These are phyloP conservation scores for Ctenomys sociabilis DNA, from an alignment of 2,113 vertebrate species.

Conservation along the genomic window DNA sequence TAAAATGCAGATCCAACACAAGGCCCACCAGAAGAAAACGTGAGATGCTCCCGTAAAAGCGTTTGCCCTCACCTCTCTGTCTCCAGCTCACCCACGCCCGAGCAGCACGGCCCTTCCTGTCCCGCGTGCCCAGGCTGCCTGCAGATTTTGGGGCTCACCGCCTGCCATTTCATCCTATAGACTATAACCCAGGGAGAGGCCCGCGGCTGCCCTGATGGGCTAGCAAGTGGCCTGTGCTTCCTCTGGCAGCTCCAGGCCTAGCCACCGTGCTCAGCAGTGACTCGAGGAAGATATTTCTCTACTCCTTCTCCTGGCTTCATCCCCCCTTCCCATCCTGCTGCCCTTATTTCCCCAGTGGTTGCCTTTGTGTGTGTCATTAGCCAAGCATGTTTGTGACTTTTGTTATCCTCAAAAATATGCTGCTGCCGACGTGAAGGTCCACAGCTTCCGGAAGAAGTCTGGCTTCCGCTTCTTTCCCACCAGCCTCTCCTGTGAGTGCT, in stretches of 20 bases:
- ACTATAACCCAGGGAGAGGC: not conserved
- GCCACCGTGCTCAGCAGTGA: not conserved
- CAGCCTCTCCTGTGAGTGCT: not conserved
- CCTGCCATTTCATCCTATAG: not conserved
- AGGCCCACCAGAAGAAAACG: not conserved
- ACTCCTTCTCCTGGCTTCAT: not conserved
- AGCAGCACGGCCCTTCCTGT: not conserved
- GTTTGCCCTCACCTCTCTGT: not conserved
- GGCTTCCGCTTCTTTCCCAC: not conserved
- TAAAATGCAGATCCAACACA: not conserved
- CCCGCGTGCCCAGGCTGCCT: not conserved
- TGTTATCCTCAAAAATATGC: not conserved
- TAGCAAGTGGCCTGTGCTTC: rapidly evolving
- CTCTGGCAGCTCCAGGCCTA: not conserved
- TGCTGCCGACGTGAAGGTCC: not conserved
- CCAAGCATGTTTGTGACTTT: not conserved
- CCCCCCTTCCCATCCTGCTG: not conserved
- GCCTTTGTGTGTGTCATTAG: not conserved
- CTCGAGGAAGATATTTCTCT: not conserved
- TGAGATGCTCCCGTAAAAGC: not conserved
- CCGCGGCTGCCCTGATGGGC: not conserved
- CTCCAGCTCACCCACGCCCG: no score
- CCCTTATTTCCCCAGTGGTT: not conserved
- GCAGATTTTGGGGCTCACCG: not conserved
- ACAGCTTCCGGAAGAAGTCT: not conserved